Evolutionary conservation across 2,888 invertebrate genomes (phyloP), one percentile per base, ranked within the genome.

Genomic region (Drosophila histrio): DNA sequence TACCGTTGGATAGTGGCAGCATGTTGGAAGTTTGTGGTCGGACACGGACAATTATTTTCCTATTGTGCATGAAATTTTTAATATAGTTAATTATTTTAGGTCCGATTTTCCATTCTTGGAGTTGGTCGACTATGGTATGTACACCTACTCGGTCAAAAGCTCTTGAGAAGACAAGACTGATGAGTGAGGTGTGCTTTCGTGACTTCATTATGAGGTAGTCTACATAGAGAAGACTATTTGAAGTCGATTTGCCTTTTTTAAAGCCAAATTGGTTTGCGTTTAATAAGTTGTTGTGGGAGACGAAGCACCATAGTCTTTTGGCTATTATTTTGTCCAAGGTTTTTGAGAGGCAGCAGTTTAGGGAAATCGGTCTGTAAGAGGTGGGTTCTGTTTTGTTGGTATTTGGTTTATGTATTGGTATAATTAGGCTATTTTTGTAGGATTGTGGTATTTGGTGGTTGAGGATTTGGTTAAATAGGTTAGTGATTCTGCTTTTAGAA

Each of bases 261-360:
- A 53, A 53, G 9, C 53, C 41, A 15, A 30, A 41, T 28, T 41
- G 53, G 22, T 30, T 53, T 24, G 50, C 26, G 39, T 22, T 30
- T 13, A 30, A 6, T 1, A 41, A 7, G 21, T 15, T 41, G 41
- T 30, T 47, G 17, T 34, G 26, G 19, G 21, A n/a, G 13, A 50
- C 60, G 22, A 60, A 52, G 36, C 59, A 61, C 46, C 57, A 66
- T 9, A 61, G 30, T 26, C 60, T 38, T 34, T 61, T 67, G 32
- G 57, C 67, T 8, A 58, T 53, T 9, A 62, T 58, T 50, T 67
- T 53, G 13, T 54, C 53, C 6, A 67, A 17, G 3, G 52, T 24
- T 66, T 61, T 19, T 24, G 30, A 1, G 1, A 41, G 22, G n/a
- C n/a, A n/a, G n/a, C n/a, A n/a, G n/a, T n/a, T n/a, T n/a, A n/a